Evolutionary conservation across 2,888 invertebrate species (phyloP).

Genomic region (Ellobium chinense): DNA sequence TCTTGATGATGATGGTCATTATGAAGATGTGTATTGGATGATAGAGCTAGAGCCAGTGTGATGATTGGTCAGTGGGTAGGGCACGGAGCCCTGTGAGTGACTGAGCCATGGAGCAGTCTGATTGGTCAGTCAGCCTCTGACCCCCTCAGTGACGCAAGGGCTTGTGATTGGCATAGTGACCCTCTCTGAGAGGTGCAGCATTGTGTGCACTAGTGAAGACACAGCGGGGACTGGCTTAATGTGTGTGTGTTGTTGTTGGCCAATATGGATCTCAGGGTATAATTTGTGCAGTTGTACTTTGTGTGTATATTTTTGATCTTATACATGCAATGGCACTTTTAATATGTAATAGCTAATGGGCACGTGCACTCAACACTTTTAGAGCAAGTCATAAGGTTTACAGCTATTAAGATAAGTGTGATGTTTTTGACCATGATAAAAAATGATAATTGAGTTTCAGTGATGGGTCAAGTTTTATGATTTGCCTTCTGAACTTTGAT

Average conservation of each 20-base stretch:
- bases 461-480: no score
- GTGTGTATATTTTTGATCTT: not conserved
- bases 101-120: not conserved
- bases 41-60: slow-evolving; percentile 34
- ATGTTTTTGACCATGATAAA: not conserved
- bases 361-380: no score
- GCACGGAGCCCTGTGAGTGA: slow-evolving; percentile 16
- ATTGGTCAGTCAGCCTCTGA: slow-evolving; percentile 20
- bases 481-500: no score
- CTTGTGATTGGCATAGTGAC: slow-evolving; percentile 21
- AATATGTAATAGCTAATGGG: no score
- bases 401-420: not conserved
- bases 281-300: slow-evolving; percentile 25
- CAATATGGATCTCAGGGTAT: slow-evolving; percentile 34
- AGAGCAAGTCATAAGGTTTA: not conserved
- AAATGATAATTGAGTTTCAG: not conserved
- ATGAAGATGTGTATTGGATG: slow-evolving; percentile 38
- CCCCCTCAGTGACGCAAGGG: slow-evolving; percentile 4
- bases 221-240: slow-evolving; percentile 31
- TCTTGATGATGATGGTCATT: slow-evolving; percentile 27
- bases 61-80: slow-evolving; percentile 34
- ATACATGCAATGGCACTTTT: not conserved
- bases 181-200: slow-evolving; percentile 13
- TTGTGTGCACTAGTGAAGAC: no score
- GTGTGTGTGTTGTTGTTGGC: slow-evolving; percentile 39